These are phyloP conservation scores for Calliphora vomitoria DNA, from an alignment of 2,888 invertebrate genomes.

Conservation along the genomic window DNA sequence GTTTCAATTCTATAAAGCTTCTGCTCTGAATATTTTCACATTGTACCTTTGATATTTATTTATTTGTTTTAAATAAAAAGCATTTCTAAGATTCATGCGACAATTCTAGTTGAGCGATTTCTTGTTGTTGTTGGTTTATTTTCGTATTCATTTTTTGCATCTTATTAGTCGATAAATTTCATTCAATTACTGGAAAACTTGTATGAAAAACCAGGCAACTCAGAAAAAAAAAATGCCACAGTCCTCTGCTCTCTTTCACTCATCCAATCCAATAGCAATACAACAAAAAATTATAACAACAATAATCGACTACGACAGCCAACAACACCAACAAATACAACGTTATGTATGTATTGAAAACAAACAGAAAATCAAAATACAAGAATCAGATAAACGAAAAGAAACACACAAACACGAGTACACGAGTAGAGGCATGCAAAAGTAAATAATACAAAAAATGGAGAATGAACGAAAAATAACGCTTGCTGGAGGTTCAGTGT, in stretches of 20 bases:
- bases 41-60: slow-evolving; percentile 43
- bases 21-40: not conserved
- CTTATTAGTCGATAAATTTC: slow-evolving; percentile 35
- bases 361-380: slow-evolving; percentile 40
- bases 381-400: slow-evolving; percentile 15
- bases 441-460: slow-evolving; percentile 36
- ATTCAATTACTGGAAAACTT: slow-evolving; percentile 46
- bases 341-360: slow-evolving; percentile 18
- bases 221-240: slow-evolving; percentile 31
- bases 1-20: slow-evolving; percentile 15
- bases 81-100: slow-evolving; percentile 38
- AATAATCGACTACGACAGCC: not conserved
- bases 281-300: not conserved
- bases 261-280: slow-evolving; percentile 8
- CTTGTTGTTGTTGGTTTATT: not conserved
- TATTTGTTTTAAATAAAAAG: slow-evolving; percentile 27
- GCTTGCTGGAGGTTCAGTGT: slow-evolving; percentile 4
- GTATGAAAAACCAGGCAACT: not conserved
- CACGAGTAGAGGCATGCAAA: slow-evolving; percentile 19
- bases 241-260: slow-evolving; percentile 33
- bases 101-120: slow-evolving; percentile 20
- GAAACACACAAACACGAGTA: slow-evolving; percentile 6
- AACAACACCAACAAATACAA: slow-evolving; percentile 16
- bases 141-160: slow-evolving; percentile 25
- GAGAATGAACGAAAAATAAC: slow-evolving; percentile 26